These are phyloP conservation scores for Leucophenga maculata DNA, from an alignment of 2,888 invertebrate genomes.

Conservation along the genomic window DNA sequence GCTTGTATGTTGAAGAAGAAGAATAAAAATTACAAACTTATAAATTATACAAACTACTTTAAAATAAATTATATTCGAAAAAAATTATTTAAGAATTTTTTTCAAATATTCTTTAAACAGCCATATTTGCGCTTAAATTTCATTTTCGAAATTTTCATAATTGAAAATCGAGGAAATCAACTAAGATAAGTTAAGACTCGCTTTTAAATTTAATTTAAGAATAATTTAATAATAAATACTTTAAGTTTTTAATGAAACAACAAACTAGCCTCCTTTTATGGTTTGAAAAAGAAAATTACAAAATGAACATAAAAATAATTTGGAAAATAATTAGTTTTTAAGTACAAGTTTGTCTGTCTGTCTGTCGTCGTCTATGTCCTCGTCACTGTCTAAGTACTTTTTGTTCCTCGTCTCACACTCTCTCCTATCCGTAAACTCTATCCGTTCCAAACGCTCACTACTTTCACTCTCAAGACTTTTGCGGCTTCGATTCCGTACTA, in stretches of 20 bases:
- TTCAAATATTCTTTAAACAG: slow-evolving; percentile 72
- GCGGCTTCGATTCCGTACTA: background rate
- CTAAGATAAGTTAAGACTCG: background rate
- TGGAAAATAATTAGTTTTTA: background rate
- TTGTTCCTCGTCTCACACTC: background rate
- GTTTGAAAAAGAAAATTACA: background rate
- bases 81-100: slow-evolving; percentile 62
- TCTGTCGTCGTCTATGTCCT: background rate
- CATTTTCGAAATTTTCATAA: slow-evolving; percentile 71
- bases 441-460: background rate
- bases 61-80: slow-evolving; percentile 60
- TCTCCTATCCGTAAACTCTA: background rate
- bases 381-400: background rate
- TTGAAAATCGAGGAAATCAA: slow-evolving; percentile 54
- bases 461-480: background rate
- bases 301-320: slow-evolving; percentile 4
- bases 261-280: background rate
- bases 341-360: background rate
- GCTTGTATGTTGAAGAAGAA: slow-evolving; percentile 22
- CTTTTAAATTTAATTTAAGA: background rate
- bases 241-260: background rate
- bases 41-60: slow-evolving; percentile 51
- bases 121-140: slow-evolving; percentile 72
- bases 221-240: slow-evolving; percentile 2
- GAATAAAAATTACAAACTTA: slow-evolving; percentile 48